Evolutionary conservation across 2,113 vertebrate genomes (phyloP), one percentile per base, ranked within the genome.

Genomic region (Neopipo cinnamomea): DNA sequence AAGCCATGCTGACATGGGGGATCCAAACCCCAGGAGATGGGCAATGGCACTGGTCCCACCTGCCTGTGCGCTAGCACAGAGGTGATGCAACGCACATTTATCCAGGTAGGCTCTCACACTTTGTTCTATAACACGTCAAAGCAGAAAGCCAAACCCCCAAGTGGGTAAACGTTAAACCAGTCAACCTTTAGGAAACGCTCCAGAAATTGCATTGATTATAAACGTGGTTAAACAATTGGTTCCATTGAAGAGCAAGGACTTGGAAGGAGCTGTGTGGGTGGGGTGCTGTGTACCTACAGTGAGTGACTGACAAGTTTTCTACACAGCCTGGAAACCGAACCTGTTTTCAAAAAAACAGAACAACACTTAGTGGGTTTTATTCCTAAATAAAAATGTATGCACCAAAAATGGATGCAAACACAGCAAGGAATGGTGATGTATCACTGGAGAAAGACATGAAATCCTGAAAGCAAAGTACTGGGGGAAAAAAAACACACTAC

Each of bases 41-140:
- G 35, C 33, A 24, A 15, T 39, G 49, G 28, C 65, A 42, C 19
- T 21, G 42, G 42, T 55, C 49, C 23, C 46, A 52, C 33, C 46
- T 61, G 41, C 41, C 71, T 0, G 0, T 23, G 53, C 33, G 65
- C 33, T 18, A 35, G 39, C 4, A 1, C 24, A 59, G 16, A 22
- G n/a, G 2, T 61, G 21, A 41, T 58, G 56, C 39, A 47, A 33
- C 12, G 21, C 7, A 63, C 3, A 5, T 24, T 30, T 39, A 6
- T 8, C 4, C 8, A 66, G 41, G 11, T 1, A 66, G 31, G 67
- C 41, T 83, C 30, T 58, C 63, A 33, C 21, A 20, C 12, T 80
- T 72, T 14, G 11, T 63, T 71, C 53, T 52, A 3, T 11, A 50
- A 59, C 16, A 46, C 8, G 5, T 42, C 71, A 46, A n/a, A 74